Evolutionary conservation across 1,140 invertebrate genomes (phyloP).

Genomic region (Scylla paramamosain): DNA sequence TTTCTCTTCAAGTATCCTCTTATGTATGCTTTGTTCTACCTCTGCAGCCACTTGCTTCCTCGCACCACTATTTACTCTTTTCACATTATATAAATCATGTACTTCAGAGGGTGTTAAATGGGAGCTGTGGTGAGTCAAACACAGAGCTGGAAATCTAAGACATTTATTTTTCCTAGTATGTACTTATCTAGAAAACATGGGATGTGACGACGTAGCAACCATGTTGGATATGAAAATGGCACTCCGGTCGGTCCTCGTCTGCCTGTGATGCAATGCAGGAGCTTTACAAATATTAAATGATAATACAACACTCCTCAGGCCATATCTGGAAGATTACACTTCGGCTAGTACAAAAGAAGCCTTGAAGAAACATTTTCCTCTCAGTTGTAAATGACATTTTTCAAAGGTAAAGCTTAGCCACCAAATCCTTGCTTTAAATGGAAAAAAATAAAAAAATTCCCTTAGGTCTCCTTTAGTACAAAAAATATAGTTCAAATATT

Average conservation of each 20-base stretch:
- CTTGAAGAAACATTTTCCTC: not conserved
- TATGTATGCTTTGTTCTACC: too few relatives aligned
- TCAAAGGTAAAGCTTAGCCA: not conserved
- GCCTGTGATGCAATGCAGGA: conserved; percentile 46
- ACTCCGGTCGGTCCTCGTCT: conserved; percentile 41
- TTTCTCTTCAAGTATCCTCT: too few relatives aligned
- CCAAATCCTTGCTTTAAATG: not conserved
- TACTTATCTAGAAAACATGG: conserved; percentile 71
- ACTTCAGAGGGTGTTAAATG: too few relatives aligned
- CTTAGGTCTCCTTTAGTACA: conserved; percentile 9
- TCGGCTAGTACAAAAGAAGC: not conserved
- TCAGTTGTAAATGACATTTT: not conserved
- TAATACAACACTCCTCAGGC: conserved; percentile 45
- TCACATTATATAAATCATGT: too few relatives aligned
- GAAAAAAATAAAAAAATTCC: not conserved
- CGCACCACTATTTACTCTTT: too few relatives aligned
- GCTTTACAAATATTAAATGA: conserved; percentile 39
- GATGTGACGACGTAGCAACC: conserved; percentile 72
- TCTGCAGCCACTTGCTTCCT: too few relatives aligned
- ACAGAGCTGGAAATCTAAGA: conserved; percentile 47
- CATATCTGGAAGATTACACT: conserved; percentile 46
- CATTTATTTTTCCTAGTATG: conserved; percentile 62
- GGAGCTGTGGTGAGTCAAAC: not conserved
- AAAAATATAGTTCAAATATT: conserved; percentile 17
- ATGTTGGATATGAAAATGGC: conserved; percentile 74